A percentile compares a stretch with the other conserved stretches of the same genome.
Evolutionary conservation across 2,113 vertebrate species (phyloP).

Genomic region (Plestiodon gilberti): DNA sequence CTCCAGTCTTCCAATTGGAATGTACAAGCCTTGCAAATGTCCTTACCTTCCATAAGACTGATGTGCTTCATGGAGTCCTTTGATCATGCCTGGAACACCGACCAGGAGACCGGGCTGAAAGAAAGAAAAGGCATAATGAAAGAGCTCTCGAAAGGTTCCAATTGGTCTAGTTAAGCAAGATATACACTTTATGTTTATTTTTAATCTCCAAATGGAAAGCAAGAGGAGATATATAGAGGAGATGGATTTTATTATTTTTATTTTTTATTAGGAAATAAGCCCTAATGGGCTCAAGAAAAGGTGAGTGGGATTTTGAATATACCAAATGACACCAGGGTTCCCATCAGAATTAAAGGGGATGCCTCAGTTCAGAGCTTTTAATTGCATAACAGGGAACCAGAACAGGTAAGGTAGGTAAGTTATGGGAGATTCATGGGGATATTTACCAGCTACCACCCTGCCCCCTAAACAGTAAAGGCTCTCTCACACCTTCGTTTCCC

Average conservation of each 20-base stretch:
- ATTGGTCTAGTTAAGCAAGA: background rate
- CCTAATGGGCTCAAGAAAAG: background rate
- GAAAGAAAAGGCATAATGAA: constrained; percentile 26
- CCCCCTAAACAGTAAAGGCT: fast-evolving
- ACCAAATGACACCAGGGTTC: background rate
- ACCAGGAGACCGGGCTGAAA: constrained; percentile 90
- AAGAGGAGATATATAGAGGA: background rate
- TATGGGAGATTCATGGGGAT: constrained; percentile 33
- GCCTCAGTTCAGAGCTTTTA: background rate
- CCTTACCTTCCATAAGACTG: constrained; percentile 93
- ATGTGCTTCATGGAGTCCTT: constrained; percentile 91
- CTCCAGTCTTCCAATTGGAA: background rate
- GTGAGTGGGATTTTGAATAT: background rate
- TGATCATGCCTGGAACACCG: constrained; percentile 93
- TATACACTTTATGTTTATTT: background rate
- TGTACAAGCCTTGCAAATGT: background rate
- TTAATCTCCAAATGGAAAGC: fast-evolving
- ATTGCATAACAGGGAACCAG: background rate
- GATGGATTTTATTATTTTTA: background rate
- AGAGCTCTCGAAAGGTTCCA: background rate
- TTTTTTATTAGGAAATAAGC: background rate
- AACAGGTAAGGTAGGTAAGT: constrained; percentile 54
- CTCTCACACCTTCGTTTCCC: constrained; percentile 81
- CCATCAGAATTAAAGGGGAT: background rate
- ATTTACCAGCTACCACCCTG: background rate